A percentile compares a stretch with the other conserved stretches of the same genome.
These are phyloP conservation scores for Pardosa pseudoannulata DNA, from an alignment of 2,888 invertebrate genomes.

Conservation along the genomic window DNA sequence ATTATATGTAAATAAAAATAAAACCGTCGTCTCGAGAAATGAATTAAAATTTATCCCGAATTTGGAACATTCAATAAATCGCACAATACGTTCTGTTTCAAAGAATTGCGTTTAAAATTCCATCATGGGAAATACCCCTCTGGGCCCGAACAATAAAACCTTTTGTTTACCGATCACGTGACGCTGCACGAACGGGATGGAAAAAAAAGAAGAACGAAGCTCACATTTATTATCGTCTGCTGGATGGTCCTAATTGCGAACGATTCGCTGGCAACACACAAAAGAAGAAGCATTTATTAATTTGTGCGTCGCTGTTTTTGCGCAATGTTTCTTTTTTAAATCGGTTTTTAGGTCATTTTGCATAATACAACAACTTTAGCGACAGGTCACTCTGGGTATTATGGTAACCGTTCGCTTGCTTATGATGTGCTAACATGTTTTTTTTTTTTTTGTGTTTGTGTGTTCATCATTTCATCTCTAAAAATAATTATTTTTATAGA, in stretches of 20 bases:
- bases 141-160: background rate
- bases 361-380: constrained; percentile 36
- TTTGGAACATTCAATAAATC: too few species aligned
- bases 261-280: constrained; percentile 14
- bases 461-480: too few species aligned
- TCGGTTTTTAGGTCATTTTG: constrained; percentile 57
- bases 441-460: too few species aligned
- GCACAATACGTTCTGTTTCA: too few species aligned
- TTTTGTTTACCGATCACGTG: background rate
- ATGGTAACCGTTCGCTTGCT: background rate
- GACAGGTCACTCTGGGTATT: background rate
- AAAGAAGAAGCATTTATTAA: constrained; percentile 27
- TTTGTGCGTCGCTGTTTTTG: constrained; percentile 31
- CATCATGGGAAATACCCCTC: background rate
- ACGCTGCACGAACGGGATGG: background rate
- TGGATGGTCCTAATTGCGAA: constrained; percentile 36
- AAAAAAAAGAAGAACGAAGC: background rate
- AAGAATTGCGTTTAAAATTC: background rate
- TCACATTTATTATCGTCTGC: constrained; percentile 5
- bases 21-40: too few species aligned
- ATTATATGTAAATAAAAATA: too few species aligned
- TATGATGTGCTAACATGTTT: background rate
- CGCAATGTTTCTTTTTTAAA: constrained; percentile 45
- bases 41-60: too few species aligned
- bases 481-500: too few species aligned